phyloP scores from a whole-genome alignment of 2,797 vertebrate species.

The Malacoctenus gilli region DNA sequence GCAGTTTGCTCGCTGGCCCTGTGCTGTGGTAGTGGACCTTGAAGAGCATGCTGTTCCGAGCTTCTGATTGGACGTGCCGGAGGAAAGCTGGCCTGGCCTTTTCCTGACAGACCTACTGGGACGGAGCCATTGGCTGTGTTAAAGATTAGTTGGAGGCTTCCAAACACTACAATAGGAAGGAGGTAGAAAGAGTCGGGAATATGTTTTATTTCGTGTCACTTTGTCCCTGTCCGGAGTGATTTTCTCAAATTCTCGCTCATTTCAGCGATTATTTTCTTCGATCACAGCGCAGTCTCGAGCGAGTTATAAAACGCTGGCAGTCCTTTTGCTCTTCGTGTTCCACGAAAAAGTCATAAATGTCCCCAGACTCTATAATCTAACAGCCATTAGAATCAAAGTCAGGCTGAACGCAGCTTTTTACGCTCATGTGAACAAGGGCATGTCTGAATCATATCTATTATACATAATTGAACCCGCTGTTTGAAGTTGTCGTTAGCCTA shows the following conservation, averaged over 20 bases:
- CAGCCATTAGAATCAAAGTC: constrained; percentile 49
- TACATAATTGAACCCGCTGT: constrained; percentile 47
- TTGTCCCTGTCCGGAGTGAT: constrained; percentile 41
- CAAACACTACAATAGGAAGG: constrained; percentile 8
- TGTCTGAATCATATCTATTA: constrained; percentile 62
- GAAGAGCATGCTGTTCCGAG: constrained; percentile 51
- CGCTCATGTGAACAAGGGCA: constrained; percentile 56
- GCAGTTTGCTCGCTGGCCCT: constrained; percentile 59
- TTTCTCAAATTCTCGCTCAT: constrained; percentile 22
- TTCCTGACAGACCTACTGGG: constrained; percentile 59
- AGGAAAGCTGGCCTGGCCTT: constrained; percentile 60
- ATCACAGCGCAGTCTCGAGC: constrained; percentile 34
- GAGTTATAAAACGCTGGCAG: constrained; percentile 53
- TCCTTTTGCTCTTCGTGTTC: constrained; percentile 40
- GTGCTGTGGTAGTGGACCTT: constrained; percentile 69
- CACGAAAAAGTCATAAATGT: constrained; percentile 57
- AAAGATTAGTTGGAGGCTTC: constrained; percentile 64
- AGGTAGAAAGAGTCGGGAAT: neutral
- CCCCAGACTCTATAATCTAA: constrained; percentile 55
- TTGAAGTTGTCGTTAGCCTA: constrained; percentile 61
- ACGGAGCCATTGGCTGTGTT: constrained; percentile 44
- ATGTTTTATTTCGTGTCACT: constrained; percentile 18
- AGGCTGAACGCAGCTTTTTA: constrained; percentile 40
- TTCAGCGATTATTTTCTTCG: constrained; percentile 42
- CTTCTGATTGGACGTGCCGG: constrained; percentile 47